Percentiles rank a stretch among this genome's conserved stretches.
Evolutionary conservation across 1,140 invertebrate genomes (phyloP).

Genomic region (Diachasmimorpha longicaudata): DNA sequence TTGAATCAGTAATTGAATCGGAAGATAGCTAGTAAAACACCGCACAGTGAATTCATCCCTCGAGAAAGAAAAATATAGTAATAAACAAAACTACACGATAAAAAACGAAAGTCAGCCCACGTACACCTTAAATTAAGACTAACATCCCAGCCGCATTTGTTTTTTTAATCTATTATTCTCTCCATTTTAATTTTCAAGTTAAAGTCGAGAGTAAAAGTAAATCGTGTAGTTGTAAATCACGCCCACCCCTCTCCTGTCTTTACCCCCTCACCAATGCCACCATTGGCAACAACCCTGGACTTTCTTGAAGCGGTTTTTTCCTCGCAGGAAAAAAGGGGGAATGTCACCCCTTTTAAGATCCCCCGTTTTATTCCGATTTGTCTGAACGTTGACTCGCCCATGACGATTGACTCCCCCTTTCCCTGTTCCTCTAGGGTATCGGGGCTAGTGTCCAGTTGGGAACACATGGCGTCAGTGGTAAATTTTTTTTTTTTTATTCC

Average conservation of each 20-base stretch:
- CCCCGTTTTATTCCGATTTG: not conserved
- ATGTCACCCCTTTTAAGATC: not conserved
- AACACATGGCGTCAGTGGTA: conserved; percentile 56
- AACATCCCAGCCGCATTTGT: not conserved
- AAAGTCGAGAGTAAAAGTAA: conserved; percentile 25
- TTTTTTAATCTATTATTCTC: not conserved
- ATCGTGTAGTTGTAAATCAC: conserved; percentile 25
- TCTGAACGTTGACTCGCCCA: not conserved
- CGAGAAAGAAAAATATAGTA: no score
- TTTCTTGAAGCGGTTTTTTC: not conserved
- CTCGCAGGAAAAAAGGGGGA: not conserved
- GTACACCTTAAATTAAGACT: not conserved
- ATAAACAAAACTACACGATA: no score
- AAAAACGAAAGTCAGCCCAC: no score
- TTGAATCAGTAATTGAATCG: no score
- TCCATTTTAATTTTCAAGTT: not conserved
- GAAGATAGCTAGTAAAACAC: no score
- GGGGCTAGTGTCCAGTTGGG: conserved; percentile 51
- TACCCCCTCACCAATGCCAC: not conserved
- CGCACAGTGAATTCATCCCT: no score
- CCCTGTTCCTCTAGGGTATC: not conserved
- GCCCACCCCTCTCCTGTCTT: not conserved
- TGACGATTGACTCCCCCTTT: not conserved
- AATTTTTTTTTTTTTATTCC: not conserved
- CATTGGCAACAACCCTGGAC: not conserved